A percentile compares a stretch with the other conserved stretches of the same genome.
Conservation (phyloP, 92 coral and sea anemone genomes). For the Umimayanthus kanabou region DNA sequence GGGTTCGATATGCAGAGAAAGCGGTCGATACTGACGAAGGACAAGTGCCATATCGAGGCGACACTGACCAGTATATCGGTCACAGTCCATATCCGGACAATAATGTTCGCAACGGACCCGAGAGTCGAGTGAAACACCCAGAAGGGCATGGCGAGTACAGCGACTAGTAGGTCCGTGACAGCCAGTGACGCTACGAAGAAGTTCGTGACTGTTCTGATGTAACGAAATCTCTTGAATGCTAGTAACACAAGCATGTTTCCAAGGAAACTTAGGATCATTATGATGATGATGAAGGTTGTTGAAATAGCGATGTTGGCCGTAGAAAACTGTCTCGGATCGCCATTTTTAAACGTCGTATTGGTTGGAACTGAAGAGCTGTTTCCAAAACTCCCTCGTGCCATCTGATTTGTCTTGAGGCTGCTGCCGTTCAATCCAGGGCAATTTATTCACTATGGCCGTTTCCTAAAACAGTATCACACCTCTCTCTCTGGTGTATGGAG, state of each 20-base stretch:
- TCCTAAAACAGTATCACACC: no score
- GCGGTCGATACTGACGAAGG: constrained; percentile 88
- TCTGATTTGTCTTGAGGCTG: not conserved
- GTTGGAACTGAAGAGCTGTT: not conserved
- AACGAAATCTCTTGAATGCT: constrained; percentile 74
- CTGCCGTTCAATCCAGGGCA: not conserved
- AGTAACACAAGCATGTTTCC: constrained; percentile 78
- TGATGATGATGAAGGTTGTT: constrained; percentile 62
- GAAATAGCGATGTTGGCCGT: constrained; percentile 54
- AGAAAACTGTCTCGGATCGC: constrained; percentile 24
- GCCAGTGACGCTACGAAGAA: constrained; percentile 80
- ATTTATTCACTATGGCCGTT: no score
- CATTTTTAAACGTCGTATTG: not conserved
- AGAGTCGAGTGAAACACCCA: constrained; percentile 71
- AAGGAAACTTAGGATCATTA: constrained; percentile 65
- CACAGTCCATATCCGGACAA: constrained; percentile 74
- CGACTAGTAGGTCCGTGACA: constrained; percentile 79
- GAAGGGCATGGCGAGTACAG: constrained; percentile 79
- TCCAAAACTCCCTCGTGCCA: not conserved
- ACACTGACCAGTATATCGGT: constrained; percentile 85
- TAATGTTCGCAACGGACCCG: constrained; percentile 61
- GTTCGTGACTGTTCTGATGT: constrained; percentile 79
- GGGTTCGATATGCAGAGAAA: constrained; percentile 89
- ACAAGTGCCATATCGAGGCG: constrained; percentile 82
- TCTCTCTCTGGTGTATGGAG: no score